Base-by-base conservation (phyloP, 2,888 invertebrate genomes). In the Epinotia demarniana region DNA sequence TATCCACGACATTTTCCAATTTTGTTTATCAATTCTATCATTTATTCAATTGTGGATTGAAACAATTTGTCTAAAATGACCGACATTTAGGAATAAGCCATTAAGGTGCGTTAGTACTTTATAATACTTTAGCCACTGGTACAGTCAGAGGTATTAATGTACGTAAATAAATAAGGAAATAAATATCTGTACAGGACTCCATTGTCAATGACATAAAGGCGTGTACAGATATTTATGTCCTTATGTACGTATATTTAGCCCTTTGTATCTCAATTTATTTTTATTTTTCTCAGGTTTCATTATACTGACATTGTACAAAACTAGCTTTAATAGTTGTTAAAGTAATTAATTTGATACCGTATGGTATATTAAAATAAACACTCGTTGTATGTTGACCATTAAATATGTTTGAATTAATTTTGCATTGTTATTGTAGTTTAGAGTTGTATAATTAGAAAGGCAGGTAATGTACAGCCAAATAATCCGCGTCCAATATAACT, bases 231-330 rank as follows among this genome's bases (percentile, higher is more conserved):
- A 27, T 1, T 27, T 27, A 27, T 27, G 23, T 27, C 23, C 23
- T 27, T 27, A 27, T 27, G 2, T 27, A 27, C 23, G 3, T 27
- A 27, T 27, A 27, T 3, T 27, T 27, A 27, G 23, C 23, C 23
- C 3, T 16, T 61, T 5, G 61, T 33, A 16, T 12, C 8, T n/a
- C 6, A 11, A n/a, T 27, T 6, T 23, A 11, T n/a, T 1, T 0
- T 19, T 23, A 9, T 18, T 39, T 13, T 68, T 19, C 4, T 53
- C 39, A 9, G 8, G 39, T 73, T 73, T 43, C 53, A 57, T 39
- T 27, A 68, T 11, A 8, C 57, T 73, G 72, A 33, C 49, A 69
- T 68, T 74, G 69, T 74, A 74, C 74, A 74, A 69, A 74, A 49
- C 23, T 68, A 62, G 67, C 55, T 63, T 70, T 69, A 63, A 57